Conservation (phyloP, 2,797 vertebrate species). For the Gallinago nigripennis region DNA sequence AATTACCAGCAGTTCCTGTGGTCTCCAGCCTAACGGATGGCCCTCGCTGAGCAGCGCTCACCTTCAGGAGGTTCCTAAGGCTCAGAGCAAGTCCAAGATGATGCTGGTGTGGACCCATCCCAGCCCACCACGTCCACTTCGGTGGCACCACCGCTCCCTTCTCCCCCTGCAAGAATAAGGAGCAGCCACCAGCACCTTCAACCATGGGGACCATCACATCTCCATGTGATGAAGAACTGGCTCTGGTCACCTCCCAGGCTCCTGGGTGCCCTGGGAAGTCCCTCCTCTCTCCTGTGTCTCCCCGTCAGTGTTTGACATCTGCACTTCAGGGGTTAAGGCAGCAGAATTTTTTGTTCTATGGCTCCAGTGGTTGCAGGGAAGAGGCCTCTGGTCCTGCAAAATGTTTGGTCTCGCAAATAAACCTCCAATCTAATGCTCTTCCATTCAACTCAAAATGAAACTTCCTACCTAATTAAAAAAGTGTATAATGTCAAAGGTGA, state of each 20-base stretch:
- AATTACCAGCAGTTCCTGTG: constrained; percentile 58
- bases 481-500: background rate
- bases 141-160: rapidly evolving
- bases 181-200: background rate
- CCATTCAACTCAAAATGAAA: background rate
- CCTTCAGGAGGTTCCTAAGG: background rate
- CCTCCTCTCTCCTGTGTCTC: background rate
- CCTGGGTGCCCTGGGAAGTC: no score
- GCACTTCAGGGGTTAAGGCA: background rate
- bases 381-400: no score
- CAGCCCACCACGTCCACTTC: rapidly evolving
- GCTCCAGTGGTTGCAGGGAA: background rate
- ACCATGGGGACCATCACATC: background rate
- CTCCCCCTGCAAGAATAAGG: background rate
- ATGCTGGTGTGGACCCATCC: rapidly evolving
- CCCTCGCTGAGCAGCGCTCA: background rate
- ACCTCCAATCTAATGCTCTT: background rate
- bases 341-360: rapidly evolving
- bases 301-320: rapidly evolving
- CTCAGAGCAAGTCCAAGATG: background rate
- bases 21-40: background rate
- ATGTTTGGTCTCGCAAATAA: background rate
- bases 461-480: no score
- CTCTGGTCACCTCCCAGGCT: background rate
- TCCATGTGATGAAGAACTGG: rapidly evolving